Percentiles rank a stretch among this genome's conserved stretches.
Conservation (phyloP, 2,888 invertebrate genomes). For the Polylopha cassiicola region DNA sequence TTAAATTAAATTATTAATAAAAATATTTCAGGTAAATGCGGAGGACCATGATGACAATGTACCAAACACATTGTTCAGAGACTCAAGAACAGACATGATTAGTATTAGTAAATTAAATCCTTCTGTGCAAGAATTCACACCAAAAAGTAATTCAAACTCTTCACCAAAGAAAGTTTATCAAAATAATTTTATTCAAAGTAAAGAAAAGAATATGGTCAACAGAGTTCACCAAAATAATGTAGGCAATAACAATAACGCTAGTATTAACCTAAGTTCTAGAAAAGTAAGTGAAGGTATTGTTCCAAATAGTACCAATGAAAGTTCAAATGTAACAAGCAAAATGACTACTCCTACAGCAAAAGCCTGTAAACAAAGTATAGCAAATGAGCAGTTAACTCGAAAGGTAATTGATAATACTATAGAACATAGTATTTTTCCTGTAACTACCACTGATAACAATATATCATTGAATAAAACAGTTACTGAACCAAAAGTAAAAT, state of each 20-base stretch:
- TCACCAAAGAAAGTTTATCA: constrained; percentile 15
- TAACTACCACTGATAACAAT: not conserved
- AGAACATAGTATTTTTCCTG: too few relatives aligned
- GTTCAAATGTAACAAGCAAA: not conserved
- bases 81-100: constrained; percentile 19
- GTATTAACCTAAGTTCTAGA: constrained; percentile 5
- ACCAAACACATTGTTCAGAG: constrained; percentile 2
- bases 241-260: constrained; percentile 4
- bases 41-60: constrained; percentile 2
- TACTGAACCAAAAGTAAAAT: constrained; percentile 18
- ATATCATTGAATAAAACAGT: constrained; percentile 12
- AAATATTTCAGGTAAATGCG: constrained; percentile 26
- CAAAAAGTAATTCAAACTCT: constrained; percentile 22
- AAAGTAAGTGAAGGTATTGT: not conserved
- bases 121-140: constrained; percentile 44
- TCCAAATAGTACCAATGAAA: not conserved
- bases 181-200: constrained; percentile 9
- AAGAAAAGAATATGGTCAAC: too few relatives aligned
- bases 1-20: not conserved
- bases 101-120: constrained; percentile 51
- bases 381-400: too few relatives aligned
- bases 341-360: too few relatives aligned
- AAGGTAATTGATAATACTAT: too few relatives aligned
- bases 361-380: too few relatives aligned
- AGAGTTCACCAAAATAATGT: too few relatives aligned